Evolutionary conservation across 2,888 invertebrate genomes (phyloP).

Genomic region (Pandemis corylana): DNA sequence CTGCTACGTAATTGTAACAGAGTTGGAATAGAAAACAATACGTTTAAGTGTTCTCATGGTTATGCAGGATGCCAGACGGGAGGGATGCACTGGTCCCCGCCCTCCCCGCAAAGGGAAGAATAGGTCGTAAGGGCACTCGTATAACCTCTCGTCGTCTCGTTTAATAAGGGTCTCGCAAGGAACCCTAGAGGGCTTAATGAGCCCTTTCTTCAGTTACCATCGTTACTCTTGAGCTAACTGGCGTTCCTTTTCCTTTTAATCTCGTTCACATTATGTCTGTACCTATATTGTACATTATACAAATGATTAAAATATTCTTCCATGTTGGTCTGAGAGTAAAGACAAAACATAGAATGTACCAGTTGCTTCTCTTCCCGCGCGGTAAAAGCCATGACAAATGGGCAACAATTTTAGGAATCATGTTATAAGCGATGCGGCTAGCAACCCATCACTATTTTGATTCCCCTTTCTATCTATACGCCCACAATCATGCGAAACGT

Average conservation of each 20-base stretch:
- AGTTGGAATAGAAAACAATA: slow-evolving; percentile 33
- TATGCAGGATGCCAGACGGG: slow-evolving; percentile 32
- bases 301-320: slow-evolving; percentile 10
- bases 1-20: not conserved
- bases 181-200: slow-evolving; percentile 71
- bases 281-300: not conserved
- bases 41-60: slow-evolving; percentile 28
- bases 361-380: too few relatives aligned
- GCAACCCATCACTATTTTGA: too few relatives aligned
- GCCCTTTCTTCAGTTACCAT: slow-evolving; percentile 54
- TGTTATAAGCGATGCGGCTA: too few relatives aligned
- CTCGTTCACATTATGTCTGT: slow-evolving; percentile 26
- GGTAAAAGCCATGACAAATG: too few relatives aligned
- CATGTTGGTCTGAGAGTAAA: too few relatives aligned
- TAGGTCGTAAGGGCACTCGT: slow-evolving; percentile 56
- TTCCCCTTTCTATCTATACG: too few relatives aligned
- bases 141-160: slow-evolving; percentile 57
- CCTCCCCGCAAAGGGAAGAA: slow-evolving; percentile 40
- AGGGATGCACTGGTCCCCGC: slow-evolving; percentile 42
- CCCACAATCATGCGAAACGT: too few relatives aligned
- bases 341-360: too few relatives aligned
- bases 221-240: slow-evolving; percentile 42
- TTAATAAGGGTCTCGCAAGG: slow-evolving; percentile 66
- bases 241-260: slow-evolving; percentile 36
- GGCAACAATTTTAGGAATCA: too few relatives aligned